Evolutionary conservation across 2,113 vertebrate species (phyloP).

Genomic region (Eretmochelys imbricata): DNA sequence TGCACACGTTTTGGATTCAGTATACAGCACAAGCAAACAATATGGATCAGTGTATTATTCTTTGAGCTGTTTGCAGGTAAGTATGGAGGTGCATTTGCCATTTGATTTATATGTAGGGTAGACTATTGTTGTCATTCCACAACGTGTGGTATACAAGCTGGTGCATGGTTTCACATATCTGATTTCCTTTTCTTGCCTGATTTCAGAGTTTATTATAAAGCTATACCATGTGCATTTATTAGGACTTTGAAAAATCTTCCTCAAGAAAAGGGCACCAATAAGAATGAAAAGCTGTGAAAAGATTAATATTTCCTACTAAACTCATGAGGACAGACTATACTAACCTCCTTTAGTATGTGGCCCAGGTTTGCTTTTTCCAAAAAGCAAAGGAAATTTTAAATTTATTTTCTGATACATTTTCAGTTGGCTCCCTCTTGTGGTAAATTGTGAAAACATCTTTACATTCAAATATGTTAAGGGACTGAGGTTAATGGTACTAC

Average conservation of each 20-base stretch:
- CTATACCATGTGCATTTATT: background rate
- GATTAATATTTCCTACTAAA: background rate
- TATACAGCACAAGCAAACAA: background rate
- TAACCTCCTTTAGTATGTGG: background rate
- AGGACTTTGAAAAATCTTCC: background rate
- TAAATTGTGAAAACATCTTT: background rate
- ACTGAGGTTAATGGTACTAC: background rate
- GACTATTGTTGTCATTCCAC: background rate
- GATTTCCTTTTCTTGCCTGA: background rate
- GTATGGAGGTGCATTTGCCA: background rate
- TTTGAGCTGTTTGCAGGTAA: background rate
- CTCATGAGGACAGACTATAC: background rate
- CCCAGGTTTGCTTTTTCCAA: background rate
- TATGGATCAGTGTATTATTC: background rate
- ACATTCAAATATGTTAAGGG: background rate
- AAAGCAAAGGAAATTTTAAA: background rate
- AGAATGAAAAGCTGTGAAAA: background rate
- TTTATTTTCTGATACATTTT: constrained; percentile 33
- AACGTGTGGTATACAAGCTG: background rate
- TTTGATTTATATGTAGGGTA: background rate
- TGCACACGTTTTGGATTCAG: background rate
- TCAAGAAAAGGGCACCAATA: background rate
- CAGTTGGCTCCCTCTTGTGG: constrained; percentile 62
- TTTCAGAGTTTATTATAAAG: background rate
- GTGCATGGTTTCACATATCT: rapidly evolving